Conservation (phyloP, 2,888 invertebrate species). For the Scaptodrosophila latifasciaeformis region DNA sequence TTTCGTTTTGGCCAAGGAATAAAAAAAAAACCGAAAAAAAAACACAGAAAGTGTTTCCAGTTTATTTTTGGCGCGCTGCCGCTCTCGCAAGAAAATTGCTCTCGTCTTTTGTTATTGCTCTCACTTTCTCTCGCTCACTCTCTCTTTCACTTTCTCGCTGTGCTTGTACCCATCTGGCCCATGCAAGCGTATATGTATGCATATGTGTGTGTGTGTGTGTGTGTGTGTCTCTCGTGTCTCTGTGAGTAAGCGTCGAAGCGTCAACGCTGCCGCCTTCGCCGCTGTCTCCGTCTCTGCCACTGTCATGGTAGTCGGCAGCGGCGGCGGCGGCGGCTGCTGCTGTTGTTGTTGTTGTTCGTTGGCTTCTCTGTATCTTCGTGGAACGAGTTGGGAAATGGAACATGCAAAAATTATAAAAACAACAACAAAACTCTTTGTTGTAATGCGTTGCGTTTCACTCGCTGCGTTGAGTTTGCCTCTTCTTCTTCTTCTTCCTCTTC, state of each 20-base stretch:
- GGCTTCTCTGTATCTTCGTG: constrained; percentile 10
- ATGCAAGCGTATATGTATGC: constrained; percentile 11
- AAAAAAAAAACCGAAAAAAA: no score
- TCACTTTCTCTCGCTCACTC: constrained; percentile 16
- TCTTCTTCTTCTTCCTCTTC: no score
- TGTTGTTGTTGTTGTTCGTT: constrained; percentile 27
- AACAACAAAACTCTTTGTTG: background rate
- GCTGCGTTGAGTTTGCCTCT: no score
- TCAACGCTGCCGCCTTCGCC: background rate
- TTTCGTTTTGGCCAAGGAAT: no score
- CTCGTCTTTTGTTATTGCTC: background rate
- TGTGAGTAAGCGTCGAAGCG: background rate
- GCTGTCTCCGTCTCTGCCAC: background rate
- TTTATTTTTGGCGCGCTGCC: no score
- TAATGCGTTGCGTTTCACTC: background rate
- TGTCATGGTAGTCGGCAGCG: background rate
- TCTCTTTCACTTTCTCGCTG: constrained; percentile 3
- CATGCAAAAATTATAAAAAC: background rate
- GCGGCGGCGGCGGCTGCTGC: no score
- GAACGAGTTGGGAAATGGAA: background rate
- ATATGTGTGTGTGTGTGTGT: background rate
- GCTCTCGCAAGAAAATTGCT: no score
- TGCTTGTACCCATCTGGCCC: no score
- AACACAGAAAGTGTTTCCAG: no score
- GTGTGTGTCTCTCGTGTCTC: background rate